These are phyloP conservation scores for Scrobipalpa atriplicella DNA, from an alignment of 2,888 invertebrate genomes.

Conservation along the genomic window DNA sequence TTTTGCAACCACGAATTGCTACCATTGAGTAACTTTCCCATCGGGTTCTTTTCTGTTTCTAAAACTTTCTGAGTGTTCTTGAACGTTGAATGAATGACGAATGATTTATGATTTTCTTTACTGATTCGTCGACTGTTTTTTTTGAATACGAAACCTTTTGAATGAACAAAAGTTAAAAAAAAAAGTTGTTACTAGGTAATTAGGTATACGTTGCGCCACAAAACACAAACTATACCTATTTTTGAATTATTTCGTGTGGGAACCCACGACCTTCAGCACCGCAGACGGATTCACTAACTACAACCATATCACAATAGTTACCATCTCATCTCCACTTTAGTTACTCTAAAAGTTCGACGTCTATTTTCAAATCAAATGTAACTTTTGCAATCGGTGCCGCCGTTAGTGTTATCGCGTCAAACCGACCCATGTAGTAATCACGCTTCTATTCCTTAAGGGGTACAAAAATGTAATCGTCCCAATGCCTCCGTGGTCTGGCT, in stretches of 20 bases:
- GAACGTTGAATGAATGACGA: slow-evolving; percentile 13
- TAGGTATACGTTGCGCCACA: background rate
- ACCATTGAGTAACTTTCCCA: background rate
- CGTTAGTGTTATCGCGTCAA: background rate
- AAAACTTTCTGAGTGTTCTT: slow-evolving; percentile 12
- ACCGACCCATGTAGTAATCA: background rate
- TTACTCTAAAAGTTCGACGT: background rate
- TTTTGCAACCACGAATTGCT: too few species aligned
- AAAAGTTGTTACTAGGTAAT: background rate
- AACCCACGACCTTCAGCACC: too few species aligned
- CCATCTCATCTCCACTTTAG: too few species aligned
- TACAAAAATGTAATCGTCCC: too few species aligned
- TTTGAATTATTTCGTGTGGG: too few species aligned
- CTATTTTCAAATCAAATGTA: background rate
- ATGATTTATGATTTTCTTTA: slow-evolving; percentile 17
- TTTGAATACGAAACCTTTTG: background rate
- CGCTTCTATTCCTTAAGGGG: too few species aligned
- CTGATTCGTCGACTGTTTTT: background rate
- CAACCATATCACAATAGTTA: too few species aligned
- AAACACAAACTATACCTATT: too few species aligned
- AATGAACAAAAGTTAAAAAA: background rate
- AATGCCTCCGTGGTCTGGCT: too few species aligned
- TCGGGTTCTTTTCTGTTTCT: background rate
- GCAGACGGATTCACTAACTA: too few species aligned
- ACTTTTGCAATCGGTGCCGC: background rate